phyloP scores from a whole-genome alignment of 2,888 invertebrate species.

The Panopea generosa region DNA sequence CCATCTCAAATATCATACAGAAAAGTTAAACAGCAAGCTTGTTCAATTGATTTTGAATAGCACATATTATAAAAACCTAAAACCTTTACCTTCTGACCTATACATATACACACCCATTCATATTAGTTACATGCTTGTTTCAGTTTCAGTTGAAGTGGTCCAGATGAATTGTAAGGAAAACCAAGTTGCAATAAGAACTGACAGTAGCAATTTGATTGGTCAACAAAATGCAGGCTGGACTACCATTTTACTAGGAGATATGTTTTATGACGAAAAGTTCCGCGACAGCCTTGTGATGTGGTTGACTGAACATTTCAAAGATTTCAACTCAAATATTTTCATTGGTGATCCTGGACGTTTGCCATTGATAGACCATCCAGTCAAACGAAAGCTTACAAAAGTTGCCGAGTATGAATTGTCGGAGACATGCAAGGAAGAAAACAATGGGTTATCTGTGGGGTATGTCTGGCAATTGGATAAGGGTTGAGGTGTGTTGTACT shows the following conservation, averaged over 20 bases:
- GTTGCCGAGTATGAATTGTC: slow-evolving; percentile 67
- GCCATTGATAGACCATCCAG: slow-evolving; percentile 69
- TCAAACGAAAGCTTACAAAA: slow-evolving; percentile 60
- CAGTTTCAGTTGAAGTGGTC: slow-evolving; percentile 80
- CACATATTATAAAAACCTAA: no score
- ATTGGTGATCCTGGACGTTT: slow-evolving; percentile 82
- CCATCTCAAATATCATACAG: no score
- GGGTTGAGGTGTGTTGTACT: no score
- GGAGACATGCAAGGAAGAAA: slow-evolving; percentile 64
- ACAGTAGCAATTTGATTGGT: slow-evolving; percentile 88
- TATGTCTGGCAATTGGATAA: slow-evolving; percentile 71
- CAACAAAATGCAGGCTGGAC: slow-evolving; percentile 85
- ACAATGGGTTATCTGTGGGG: slow-evolving; percentile 73
- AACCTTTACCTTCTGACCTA: no score
- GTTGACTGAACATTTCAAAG: slow-evolving; percentile 44
- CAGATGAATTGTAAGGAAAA: slow-evolving; percentile 79
- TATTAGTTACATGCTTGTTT: no score
- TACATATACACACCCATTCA: no score
- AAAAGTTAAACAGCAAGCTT: no score
- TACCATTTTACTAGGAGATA: slow-evolving; percentile 89
- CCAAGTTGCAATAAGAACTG: slow-evolving; percentile 79
- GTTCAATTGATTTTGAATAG: no score
- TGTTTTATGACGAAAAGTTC: slow-evolving; percentile 88
- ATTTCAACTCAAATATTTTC: slow-evolving; percentile 63
- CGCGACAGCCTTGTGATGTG: slow-evolving; percentile 70